Conservation (phyloP, 1,140 invertebrate species). For the Bombus balteatus region DNA sequence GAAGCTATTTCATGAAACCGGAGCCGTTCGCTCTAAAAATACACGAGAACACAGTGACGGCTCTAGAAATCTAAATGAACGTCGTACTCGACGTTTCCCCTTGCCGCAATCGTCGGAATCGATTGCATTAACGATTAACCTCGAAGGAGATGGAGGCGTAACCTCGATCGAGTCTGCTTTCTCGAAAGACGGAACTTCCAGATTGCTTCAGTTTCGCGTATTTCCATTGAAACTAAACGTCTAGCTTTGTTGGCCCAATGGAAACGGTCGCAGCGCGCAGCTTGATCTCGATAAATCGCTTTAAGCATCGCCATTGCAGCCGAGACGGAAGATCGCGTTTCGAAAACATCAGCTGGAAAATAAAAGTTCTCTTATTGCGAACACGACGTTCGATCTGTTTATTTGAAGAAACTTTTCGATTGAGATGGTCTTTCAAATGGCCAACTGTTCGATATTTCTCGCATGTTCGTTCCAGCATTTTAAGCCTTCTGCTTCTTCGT, state of each 20-base stretch:
- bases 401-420: not conserved
- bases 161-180: not conserved
- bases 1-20: not conserved
- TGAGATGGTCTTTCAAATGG: not conserved
- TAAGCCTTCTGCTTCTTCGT: not conserved
- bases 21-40: not conserved
- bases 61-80: constrained; percentile 16
- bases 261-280: not conserved
- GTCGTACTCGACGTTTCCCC: not conserved
- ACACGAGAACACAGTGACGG: not conserved
- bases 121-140: constrained; percentile 46
- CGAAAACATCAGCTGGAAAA: not conserved
- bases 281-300: constrained; percentile 36
- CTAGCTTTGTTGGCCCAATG: not conserved
- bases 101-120: not conserved
- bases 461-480: not conserved
- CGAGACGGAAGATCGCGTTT: not conserved
- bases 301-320: not conserved
- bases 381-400: not conserved
- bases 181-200: constrained; percentile 15
- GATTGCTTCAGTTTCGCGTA: constrained; percentile 25
- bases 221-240: constrained; percentile 36
- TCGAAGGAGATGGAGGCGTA: constrained; percentile 17
- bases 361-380: constrained; percentile 28
- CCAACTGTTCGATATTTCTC: not conserved